Evolutionary conservation across 2,113 vertebrate species (phyloP), one percentile per base, ranked within the genome.

Genomic region (Accipiter virgatus): DNA sequence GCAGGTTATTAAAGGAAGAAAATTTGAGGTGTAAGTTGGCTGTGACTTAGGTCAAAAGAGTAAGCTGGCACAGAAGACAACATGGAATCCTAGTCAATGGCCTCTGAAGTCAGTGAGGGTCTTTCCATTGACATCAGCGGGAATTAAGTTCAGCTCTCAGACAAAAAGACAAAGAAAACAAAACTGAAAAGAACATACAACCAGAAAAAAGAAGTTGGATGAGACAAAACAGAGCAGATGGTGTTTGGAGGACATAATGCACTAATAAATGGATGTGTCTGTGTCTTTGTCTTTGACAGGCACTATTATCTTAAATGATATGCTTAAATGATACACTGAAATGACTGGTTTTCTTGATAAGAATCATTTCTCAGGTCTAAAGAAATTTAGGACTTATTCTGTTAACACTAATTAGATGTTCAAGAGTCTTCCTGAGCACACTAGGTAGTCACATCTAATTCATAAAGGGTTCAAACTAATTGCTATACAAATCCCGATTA

Each of bases 401-500:
- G 47, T 94, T 97, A 95, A 50, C 20, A 68, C 26, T 94, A 97
- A 92, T 92, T 97, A 95, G 48, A 78, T 68, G 20, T 84, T 63
- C 47, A 96, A 85, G 16, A 42, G 42, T 27, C 22, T 94, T 92
- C 80, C 83, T 95, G 80, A 90, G 65, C 34, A 81, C 94, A 87
- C 56, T 78, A 91, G 73, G 55, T 86, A 96, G 86, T 84, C 82
- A 93, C 61, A 92, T 62, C 52, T 85, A 95, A 96, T 93, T 96
- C 72, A 86, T 74, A 89, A 95, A 80, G 26, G 68, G 96, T 96
- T 97, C 61, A 93, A 58, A 88, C 18, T 88, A 97, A 81, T 77
- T 95, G 62, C 43, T 56, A 32, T 67, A 88, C 19, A 58, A 93
- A 97, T 85, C 36, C 3, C 48, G 3, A 14, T 81, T 92, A 93